Percentiles rank a stretch among this genome's conserved stretches.
These are phyloP conservation scores for Drosophila watanabei DNA, from an alignment of 1,140 invertebrate genomes.

Conservation along the genomic window DNA sequence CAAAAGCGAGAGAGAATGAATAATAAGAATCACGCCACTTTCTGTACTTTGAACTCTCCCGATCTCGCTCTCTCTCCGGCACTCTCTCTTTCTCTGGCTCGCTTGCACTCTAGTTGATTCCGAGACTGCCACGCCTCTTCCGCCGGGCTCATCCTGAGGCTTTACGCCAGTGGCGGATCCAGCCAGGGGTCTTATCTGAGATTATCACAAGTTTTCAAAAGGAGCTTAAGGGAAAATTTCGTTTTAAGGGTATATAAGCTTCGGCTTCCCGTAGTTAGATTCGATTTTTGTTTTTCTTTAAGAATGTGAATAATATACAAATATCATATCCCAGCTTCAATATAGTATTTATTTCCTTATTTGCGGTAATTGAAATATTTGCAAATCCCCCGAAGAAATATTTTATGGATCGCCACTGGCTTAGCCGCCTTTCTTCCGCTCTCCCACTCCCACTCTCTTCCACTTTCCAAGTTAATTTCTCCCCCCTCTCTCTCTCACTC, in stretches of 20 bases:
- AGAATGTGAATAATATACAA: no score
- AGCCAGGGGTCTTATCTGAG: not conserved
- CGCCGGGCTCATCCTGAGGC: constrained; percentile 44
- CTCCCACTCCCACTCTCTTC: constrained; percentile 2
- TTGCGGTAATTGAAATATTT: not conserved
- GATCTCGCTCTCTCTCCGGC: not conserved
- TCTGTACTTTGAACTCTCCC: constrained; percentile 63
- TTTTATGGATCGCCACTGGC: not conserved
- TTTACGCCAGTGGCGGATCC: not conserved
- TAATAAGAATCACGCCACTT: constrained; percentile 82
- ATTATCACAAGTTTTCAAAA: no score
- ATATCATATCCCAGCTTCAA: no score
- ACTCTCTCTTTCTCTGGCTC: constrained; percentile 1
- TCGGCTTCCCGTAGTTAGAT: no score
- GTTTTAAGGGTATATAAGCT: no score
- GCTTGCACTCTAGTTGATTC: constrained; percentile 13
- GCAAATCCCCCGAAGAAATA: not conserved
- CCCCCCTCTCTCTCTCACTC: constrained; percentile 1
- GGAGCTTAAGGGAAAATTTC: no score
- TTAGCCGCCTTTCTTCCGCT: constrained; percentile 12
- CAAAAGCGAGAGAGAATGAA: constrained; percentile 46
- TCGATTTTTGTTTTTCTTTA: no score
- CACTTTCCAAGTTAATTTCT: constrained; percentile 1
- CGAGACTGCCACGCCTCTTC: constrained; percentile 32
- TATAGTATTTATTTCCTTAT: no score